Evolutionary conservation across 2,888 invertebrate genomes (phyloP).

Genomic region (Pecten maximus): DNA sequence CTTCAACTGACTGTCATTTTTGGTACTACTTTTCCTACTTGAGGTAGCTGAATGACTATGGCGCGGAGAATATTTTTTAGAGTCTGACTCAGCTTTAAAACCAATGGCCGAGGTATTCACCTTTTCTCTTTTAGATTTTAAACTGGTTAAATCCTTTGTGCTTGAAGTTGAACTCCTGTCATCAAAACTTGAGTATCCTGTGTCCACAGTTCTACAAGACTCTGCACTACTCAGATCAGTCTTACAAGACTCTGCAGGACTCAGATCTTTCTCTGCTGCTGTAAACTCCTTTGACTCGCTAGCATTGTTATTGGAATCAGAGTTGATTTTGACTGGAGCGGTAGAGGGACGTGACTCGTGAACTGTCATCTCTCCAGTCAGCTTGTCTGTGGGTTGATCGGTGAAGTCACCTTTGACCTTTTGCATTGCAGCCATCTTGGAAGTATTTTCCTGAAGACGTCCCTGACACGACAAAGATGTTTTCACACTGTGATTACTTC

Average conservation of each 20-base stretch:
- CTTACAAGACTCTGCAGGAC: constrained; percentile 47
- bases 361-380: constrained; percentile 49
- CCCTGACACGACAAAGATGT: constrained; percentile 67
- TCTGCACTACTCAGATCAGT: constrained; percentile 48
- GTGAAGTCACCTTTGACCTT: constrained; percentile 65
- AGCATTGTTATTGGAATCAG: constrained; percentile 33
- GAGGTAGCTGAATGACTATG: constrained; percentile 16
- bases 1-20: not conserved
- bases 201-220: constrained; percentile 51
- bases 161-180: constrained; percentile 38
- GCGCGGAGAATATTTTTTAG: constrained; percentile 48
- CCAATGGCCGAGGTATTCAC: not conserved
- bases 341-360: constrained; percentile 60
- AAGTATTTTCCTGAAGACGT: constrained; percentile 60
- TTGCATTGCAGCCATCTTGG: constrained; percentile 60
- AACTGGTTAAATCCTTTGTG: constrained; percentile 33
- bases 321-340: constrained; percentile 62
- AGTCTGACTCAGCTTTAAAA: constrained; percentile 41
- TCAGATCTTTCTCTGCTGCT: not conserved
- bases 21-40: constrained; percentile 59
- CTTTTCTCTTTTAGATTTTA: not conserved
- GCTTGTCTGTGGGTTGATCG: constrained; percentile 61
- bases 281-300: constrained; percentile 39
- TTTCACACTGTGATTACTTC: constrained; percentile 71
- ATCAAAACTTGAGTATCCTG: constrained; percentile 53